A percentile compares a stretch with the other conserved stretches of the same genome.
Conservation (phyloP, 2,797 vertebrate genomes). For the Scolopax rusticola region DNA sequence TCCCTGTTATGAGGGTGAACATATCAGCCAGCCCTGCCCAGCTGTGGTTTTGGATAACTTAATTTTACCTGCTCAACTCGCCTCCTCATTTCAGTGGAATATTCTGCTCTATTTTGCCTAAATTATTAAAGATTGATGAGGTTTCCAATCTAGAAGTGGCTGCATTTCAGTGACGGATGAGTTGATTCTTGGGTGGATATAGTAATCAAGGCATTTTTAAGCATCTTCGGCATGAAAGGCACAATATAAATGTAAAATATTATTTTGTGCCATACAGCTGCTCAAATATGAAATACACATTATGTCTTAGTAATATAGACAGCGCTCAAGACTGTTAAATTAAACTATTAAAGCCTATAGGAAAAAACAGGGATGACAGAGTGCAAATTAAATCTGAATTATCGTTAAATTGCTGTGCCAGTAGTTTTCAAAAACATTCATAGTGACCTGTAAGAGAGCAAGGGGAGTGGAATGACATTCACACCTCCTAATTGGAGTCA, state of each 20-base stretch:
- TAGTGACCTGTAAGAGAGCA: slow-evolving; percentile 45
- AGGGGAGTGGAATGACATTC: slow-evolving; percentile 55
- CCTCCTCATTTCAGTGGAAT: background rate
- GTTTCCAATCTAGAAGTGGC: slow-evolving; percentile 37
- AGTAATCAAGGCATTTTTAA: slow-evolving; percentile 49
- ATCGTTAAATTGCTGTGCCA: slow-evolving; percentile 56
- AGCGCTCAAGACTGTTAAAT: slow-evolving; percentile 66
- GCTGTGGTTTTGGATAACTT: background rate
- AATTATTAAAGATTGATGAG: slow-evolving; percentile 59
- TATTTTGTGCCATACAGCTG: slow-evolving; percentile 49
- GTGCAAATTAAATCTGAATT: slow-evolving; percentile 70
- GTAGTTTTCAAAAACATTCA: slow-evolving; percentile 51
- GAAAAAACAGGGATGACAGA: slow-evolving; percentile 58
- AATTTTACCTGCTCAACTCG: slow-evolving; percentile 30
- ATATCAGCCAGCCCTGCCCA: background rate
- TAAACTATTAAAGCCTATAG: slow-evolving; percentile 63
- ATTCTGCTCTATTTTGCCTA: slow-evolving; percentile 30
- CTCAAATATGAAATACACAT: slow-evolving; percentile 57
- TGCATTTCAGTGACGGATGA: slow-evolving; percentile 59
- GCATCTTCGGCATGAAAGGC: slow-evolving; percentile 21
- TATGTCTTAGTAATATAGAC: slow-evolving; percentile 58
- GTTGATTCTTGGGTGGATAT: slow-evolving; percentile 47
- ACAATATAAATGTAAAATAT: slow-evolving; percentile 61
- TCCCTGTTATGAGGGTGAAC: background rate
- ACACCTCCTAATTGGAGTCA: slow-evolving; percentile 46